Evolutionary conservation across 2,797 vertebrate genomes (phyloP), one percentile per base, ranked within the genome.

Genomic region (Carduelis carduelis): DNA sequence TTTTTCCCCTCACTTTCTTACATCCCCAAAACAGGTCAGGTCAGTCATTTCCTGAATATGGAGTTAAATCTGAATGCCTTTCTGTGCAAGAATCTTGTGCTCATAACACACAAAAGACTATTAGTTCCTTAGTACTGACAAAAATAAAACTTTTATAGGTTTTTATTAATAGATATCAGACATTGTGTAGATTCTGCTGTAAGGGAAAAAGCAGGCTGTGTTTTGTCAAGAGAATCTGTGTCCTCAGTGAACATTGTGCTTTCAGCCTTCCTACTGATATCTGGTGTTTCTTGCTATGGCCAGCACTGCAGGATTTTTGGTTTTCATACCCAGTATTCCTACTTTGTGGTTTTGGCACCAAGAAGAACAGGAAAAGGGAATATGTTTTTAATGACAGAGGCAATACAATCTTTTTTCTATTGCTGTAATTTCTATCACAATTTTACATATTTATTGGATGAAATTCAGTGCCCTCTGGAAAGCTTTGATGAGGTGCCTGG

Each of bases 131-230:
- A 52, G 44, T 83, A 53, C 64, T 85, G 79, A 47, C 55, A 74
- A 88, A 90, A 94, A 49, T 88, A 94, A 85, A 91, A 75, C 64
- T 41, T 86, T 30, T 41, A 34, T n/a, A 49, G 59, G 18, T 74
- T 91, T 90, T 89, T 94, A 87, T 91, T 91, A 92, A 74, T 85
- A 94, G 91, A 56, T 37, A 6, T 21, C 49, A 89, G 68, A 50
- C 82, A 77, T 44, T 2, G 1, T 49, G 68, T 89, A 70, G 82
- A 53, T 89, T 87, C 44, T 83, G 32, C 75, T 92, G 75, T 41
- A 92, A 77, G n/a, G 44, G 59, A 28, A 22, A 75, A 53, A 87
- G 77, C 35, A 46, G n/a, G 44, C 41, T 93, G 26, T 78, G 12
- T 86, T 87, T 92, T 76, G 49, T 81, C 30, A 52, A 35, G 50